Base-by-base conservation (phyloP, 2,888 invertebrate genomes). In the Erannis defoliaria region DNA sequence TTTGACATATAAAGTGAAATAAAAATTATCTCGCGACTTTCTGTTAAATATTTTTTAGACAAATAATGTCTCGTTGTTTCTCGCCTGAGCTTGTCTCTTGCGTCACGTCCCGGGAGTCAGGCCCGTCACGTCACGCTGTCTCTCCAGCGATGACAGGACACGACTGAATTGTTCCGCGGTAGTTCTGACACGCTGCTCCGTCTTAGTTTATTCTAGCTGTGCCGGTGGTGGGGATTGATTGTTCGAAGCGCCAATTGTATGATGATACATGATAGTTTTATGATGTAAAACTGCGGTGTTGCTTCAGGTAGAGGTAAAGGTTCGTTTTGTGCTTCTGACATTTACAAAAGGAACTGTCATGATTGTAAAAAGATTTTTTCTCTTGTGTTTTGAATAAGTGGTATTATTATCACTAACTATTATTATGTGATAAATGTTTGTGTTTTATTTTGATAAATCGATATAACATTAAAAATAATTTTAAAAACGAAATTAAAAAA, bases 131-230 rank as follows among this genome's bases (percentile, higher is more conserved):
- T 88, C 89, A 86, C 75, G 73, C 77, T 79, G 89, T 85, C 87
- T 81, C 80, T 75, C 70, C 35, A 71, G 63, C 83, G 85, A 85
- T 90, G 91, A 91, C 90, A 89, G 81, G 72, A 78, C 81, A 80
- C 85, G 84, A 87, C 88, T 86, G 88, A 84, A 86, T 84, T 82
- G 88, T 86, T 83, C 86, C 80, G 76, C 77, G 77, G 76, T 77
- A 72, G 73, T 74, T 72, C 74, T 79, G 82, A 79, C 77, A 67
- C 60, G 67, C 64, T 51, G 74, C 74, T 71, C 67, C 75, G 70
- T 78, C 83, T 82, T 77, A 74, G 78, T 78, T 78, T 76, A 76
- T 79, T 78, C 73, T 74, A 70, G 68, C 67, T 67, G 74, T 66
- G n/a, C 60, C 72, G 72, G 61, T 59, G 73, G 73, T 72, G n/a